Evolutionary conservation across 2,888 invertebrate genomes (phyloP).

Genomic region (Synergus itoensis): DNA sequence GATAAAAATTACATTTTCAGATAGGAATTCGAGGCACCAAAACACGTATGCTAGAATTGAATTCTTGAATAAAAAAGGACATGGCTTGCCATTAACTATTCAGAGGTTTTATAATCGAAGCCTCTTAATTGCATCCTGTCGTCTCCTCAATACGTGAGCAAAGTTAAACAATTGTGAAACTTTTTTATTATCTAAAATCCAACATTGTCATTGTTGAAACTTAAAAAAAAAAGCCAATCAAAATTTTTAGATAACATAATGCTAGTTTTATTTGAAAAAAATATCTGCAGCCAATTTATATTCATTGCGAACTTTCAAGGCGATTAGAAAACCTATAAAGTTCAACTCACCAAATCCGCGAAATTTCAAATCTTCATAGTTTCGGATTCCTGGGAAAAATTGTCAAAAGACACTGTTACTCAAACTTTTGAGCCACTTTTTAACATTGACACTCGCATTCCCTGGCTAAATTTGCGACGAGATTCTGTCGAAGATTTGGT

Average conservation of each 20-base stretch:
- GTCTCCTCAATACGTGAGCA: slow-evolving; percentile 16
- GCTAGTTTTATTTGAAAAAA: too few species aligned
- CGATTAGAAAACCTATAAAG: too few species aligned
- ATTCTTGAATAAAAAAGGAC: slow-evolving; percentile 32
- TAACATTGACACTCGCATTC: not conserved
- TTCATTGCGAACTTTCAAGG: too few species aligned
- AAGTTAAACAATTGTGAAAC: slow-evolving; percentile 14
- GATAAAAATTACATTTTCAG: not conserved
- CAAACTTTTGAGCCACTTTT: not conserved
- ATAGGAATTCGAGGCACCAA: slow-evolving; percentile 10
- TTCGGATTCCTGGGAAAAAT: not conserved
- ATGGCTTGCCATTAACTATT: slow-evolving; percentile 25
- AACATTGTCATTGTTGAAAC: not conserved
- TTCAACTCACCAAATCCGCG: not conserved
- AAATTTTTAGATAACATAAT: not conserved
- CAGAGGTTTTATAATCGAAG: slow-evolving; percentile 52
- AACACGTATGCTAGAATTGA: slow-evolving; percentile 1
- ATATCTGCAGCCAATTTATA: too few species aligned
- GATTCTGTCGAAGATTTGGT: not conserved
- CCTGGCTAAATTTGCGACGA: not conserved
- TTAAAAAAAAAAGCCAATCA: too few species aligned
- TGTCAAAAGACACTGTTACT: not conserved
- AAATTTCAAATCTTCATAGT: not conserved
- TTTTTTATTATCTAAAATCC: not conserved
- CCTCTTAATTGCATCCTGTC: slow-evolving; percentile 59